These are phyloP conservation scores for Apocheima hispidaria DNA, from an alignment of 2,888 invertebrate species.

Conservation along the genomic window DNA sequence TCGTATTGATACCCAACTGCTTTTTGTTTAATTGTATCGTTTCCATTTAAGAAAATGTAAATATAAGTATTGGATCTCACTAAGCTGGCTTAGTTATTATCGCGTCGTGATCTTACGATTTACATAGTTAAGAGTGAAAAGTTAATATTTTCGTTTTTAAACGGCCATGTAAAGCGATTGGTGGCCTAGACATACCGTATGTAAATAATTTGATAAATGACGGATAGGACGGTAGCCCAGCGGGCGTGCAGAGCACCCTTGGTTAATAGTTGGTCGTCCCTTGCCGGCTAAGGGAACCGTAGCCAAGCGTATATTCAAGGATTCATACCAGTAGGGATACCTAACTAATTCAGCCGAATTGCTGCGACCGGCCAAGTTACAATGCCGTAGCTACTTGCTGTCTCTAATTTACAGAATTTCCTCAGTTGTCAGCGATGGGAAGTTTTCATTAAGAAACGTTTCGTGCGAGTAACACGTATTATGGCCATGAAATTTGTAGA, in stretches of 20 bases:
- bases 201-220: constrained; percentile 79
- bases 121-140: constrained; percentile 39
- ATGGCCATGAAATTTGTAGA: background rate
- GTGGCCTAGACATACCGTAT: constrained; percentile 58
- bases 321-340: background rate
- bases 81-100: constrained; percentile 17
- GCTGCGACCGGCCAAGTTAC: constrained; percentile 7
- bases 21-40: constrained; percentile 16
- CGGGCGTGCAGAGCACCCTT: constrained; percentile 61
- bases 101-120: constrained; percentile 34
- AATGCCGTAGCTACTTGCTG: constrained; percentile 2
- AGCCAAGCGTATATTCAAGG: constrained; percentile 29
- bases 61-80: background rate
- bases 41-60: constrained; percentile 16
- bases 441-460: constrained; percentile 26
- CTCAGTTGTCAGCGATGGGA: constrained; percentile 23
- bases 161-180: constrained; percentile 59
- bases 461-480: background rate
- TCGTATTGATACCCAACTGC: background rate
- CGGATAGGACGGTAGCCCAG: constrained; percentile 68
- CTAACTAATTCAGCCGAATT: background rate
- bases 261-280: constrained; percentile 63
- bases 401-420: constrained; percentile 32
- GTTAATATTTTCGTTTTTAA: constrained; percentile 48
- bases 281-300: constrained; percentile 46